Percentiles rank a stretch among this genome's conserved stretches.
phyloP scores from a whole-genome alignment of 2,113 vertebrate species.

The Struthio camelus region DNA sequence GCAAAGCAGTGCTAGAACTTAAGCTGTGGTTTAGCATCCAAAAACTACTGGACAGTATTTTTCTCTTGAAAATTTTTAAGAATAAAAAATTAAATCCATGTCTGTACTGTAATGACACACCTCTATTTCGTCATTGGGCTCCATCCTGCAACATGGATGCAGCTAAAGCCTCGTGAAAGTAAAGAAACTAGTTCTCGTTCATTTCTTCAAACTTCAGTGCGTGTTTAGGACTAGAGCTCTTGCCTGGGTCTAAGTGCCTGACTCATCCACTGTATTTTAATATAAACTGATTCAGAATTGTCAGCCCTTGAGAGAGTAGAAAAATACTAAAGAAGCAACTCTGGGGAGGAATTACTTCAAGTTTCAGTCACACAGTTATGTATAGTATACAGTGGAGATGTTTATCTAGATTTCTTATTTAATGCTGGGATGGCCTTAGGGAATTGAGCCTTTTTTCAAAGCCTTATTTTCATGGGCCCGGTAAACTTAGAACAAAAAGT shows the following conservation, averaged over 20 bases:
- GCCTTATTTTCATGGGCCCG: not conserved
- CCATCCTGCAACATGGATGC: not conserved
- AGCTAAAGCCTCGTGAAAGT: not conserved
- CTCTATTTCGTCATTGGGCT: not conserved
- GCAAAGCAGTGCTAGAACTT: not conserved
- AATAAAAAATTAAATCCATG: not conserved
- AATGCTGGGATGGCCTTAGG: not conserved
- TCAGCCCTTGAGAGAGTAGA: not conserved
- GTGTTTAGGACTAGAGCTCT: not conserved
- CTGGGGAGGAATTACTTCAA: not conserved
- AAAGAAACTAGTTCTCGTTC: not conserved
- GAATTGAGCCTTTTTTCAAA: not conserved
- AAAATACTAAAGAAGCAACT: not conserved
- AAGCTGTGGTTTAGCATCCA: not conserved
- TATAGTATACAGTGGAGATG: not conserved
- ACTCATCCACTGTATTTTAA: not conserved
- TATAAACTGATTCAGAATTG: not conserved
- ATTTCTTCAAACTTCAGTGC: rapidly evolving
- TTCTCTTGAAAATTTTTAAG: not conserved
- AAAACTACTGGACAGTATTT: not conserved
- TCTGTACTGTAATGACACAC: not conserved
- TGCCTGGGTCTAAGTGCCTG: not conserved
- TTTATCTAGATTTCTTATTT: not conserved
- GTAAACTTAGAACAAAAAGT: not conserved
- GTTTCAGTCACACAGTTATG: not conserved